phyloP scores from a whole-genome alignment of 2,797 vertebrate genomes.

The Semotilus atromaculatus region DNA sequence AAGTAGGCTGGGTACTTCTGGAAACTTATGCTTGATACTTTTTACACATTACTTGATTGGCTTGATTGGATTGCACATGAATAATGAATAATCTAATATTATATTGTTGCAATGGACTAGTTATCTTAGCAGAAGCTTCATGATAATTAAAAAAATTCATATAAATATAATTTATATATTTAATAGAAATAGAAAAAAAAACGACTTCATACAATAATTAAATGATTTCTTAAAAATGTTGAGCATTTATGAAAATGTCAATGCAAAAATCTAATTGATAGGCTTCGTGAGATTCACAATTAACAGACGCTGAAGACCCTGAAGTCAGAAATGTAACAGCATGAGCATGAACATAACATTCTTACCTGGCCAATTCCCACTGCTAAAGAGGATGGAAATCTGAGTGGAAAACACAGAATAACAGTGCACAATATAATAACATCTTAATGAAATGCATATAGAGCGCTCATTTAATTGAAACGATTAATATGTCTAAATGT shows the following conservation, averaged over 20 bases:
- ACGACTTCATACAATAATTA: background rate
- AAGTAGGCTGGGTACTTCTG: background rate
- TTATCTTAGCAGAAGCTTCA: background rate
- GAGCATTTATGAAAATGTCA: background rate
- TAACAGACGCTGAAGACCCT: background rate
- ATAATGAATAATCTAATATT: background rate
- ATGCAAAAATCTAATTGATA: background rate
- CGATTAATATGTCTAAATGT: background rate
- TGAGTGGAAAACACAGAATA: slow-evolving; percentile 61
- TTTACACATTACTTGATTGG: background rate
- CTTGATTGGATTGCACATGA: background rate
- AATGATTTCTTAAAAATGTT: background rate
- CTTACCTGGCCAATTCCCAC: slow-evolving; percentile 93
- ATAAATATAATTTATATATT: background rate
- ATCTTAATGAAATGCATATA: background rate
- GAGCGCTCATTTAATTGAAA: background rate
- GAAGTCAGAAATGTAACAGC: background rate
- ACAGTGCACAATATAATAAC: background rate
- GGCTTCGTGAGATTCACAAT: background rate
- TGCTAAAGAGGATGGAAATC: slow-evolving; percentile 93
- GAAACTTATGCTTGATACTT: background rate
- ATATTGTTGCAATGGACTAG: background rate
- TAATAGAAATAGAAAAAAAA: background rate
- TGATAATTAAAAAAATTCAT: background rate
- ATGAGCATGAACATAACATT: slow-evolving; percentile 41